Conservation (phyloP, 2,888 invertebrate species). For the Zelleria hepariella region DNA sequence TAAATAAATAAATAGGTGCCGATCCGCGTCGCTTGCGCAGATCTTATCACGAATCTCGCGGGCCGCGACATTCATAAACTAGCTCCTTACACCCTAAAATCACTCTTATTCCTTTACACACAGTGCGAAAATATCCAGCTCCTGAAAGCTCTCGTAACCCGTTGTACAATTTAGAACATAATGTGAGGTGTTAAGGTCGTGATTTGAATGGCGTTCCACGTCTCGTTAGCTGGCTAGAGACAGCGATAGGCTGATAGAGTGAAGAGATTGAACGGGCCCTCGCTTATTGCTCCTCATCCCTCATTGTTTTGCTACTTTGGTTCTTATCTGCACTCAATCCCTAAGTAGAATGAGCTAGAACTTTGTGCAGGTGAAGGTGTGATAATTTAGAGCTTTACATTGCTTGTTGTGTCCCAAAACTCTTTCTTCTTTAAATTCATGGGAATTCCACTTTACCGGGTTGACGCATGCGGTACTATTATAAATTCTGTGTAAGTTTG, state of each 20-base stretch:
- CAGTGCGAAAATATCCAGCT: not conserved
- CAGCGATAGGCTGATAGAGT: not conserved
- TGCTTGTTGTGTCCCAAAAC: too few relatives aligned
- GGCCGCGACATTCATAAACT: conserved; percentile 21
- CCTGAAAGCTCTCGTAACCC: conserved; percentile 11
- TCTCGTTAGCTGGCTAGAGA: conserved; percentile 1
- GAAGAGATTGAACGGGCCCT: conserved; percentile 9
- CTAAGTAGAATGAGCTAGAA: too few relatives aligned
- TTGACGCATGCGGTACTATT: too few relatives aligned
- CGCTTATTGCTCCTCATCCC: conserved; percentile 28
- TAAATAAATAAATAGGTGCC: conserved; percentile 67
- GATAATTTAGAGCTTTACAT: too few relatives aligned
- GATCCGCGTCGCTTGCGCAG: conserved; percentile 51
- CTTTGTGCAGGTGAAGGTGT: too few relatives aligned
- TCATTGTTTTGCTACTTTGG: conserved; percentile 19
- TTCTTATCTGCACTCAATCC: too few relatives aligned
- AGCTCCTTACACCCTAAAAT: conserved; percentile 31
- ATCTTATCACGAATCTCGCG: conserved; percentile 53
- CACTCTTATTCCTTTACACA: conserved; percentile 10
- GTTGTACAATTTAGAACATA: conserved; percentile 5
- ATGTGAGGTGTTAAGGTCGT: conserved; percentile 4
- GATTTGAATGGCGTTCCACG: conserved; percentile 4
- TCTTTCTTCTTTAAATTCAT: too few relatives aligned
- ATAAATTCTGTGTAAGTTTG: too few relatives aligned
- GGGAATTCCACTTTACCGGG: too few relatives aligned